phyloP scores from a whole-genome alignment of 2,797 vertebrate species.

The Sebastes paucispinis region DNA sequence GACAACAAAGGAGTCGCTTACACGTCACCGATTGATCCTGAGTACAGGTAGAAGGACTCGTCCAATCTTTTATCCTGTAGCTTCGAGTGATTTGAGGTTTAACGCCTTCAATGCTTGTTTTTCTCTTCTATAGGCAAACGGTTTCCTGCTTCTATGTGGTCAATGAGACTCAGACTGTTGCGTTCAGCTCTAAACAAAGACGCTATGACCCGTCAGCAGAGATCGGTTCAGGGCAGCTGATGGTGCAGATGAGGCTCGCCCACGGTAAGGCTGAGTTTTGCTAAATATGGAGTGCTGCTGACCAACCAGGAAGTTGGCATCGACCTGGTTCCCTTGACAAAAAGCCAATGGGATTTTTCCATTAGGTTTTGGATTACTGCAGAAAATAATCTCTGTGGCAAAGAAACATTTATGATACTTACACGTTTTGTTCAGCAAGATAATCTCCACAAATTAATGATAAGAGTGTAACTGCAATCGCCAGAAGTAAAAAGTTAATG shows the following conservation, averaged over 20 bases:
- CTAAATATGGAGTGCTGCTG: background rate
- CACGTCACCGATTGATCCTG: conserved; percentile 27
- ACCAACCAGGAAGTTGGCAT: no score
- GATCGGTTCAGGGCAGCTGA: conserved; percentile 70
- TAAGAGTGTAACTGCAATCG: no score
- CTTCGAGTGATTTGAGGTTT: background rate
- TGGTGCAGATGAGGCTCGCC: conserved; percentile 74
- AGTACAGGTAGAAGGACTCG: conserved; percentile 65
- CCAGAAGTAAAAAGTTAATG: no score
- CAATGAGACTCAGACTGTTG: conserved; percentile 56
- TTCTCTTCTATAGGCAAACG: conserved; percentile 55
- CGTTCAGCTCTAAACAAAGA: conserved; percentile 52
- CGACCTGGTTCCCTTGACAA: no score
- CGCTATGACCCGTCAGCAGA: conserved; percentile 53
- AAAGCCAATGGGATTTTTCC: no score
- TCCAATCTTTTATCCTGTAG: background rate
- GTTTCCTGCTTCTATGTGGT: conserved; percentile 79
- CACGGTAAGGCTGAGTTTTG: conserved; percentile 47
- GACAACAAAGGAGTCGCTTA: background rate
- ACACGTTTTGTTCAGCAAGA: no score
- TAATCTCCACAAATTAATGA: no score
- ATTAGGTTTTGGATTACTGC: no score
- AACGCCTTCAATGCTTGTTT: background rate
- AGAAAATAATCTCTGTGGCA: no score
- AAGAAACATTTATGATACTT: no score